Conservation (phyloP, 2,888 invertebrate species). For the Unio pictorum region DNA sequence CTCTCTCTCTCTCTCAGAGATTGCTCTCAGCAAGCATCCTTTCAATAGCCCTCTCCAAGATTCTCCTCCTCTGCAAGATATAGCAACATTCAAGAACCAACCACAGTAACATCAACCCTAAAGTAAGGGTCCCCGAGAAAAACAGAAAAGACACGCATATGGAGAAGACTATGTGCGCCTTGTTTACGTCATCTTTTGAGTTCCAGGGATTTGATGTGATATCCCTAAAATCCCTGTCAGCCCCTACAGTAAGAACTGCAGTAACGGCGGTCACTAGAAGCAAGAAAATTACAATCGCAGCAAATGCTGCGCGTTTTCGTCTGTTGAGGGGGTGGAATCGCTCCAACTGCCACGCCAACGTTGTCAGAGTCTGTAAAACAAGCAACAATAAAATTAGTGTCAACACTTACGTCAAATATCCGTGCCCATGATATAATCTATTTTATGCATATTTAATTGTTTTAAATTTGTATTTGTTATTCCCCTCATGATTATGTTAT, state of each 20-base stretch:
- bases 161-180: slow-evolving; percentile 42
- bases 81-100: slow-evolving; percentile 40
- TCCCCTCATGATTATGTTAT: no score
- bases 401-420: neutral
- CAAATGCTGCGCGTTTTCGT: slow-evolving; percentile 37
- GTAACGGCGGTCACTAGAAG: slow-evolving; percentile 35
- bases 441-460: no score
- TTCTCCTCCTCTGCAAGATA: slow-evolving; percentile 31
- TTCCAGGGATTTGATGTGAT: slow-evolving; percentile 33
- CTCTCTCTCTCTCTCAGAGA: no score
- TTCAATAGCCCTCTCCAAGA: slow-evolving; percentile 24
- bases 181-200: slow-evolving; percentile 22
- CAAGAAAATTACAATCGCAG: slow-evolving; percentile 35
- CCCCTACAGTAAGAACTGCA: slow-evolving; percentile 40
- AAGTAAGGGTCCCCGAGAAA: slow-evolving; percentile 43
- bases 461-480: no score
- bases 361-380: slow-evolving; percentile 32
- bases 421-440: no score
- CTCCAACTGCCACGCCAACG: slow-evolving; percentile 34
- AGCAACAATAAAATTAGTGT: neutral
- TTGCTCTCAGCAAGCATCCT: slow-evolving; percentile 13
- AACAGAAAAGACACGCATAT: slow-evolving; percentile 46
- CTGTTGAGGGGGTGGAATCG: slow-evolving; percentile 34
- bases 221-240: slow-evolving; percentile 36
- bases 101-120: slow-evolving; percentile 43